Percentiles rank a stretch among this genome's conserved stretches.
These are phyloP conservation scores for Acleris cristana DNA, from an alignment of 2,888 invertebrate genomes.

Conservation along the genomic window DNA sequence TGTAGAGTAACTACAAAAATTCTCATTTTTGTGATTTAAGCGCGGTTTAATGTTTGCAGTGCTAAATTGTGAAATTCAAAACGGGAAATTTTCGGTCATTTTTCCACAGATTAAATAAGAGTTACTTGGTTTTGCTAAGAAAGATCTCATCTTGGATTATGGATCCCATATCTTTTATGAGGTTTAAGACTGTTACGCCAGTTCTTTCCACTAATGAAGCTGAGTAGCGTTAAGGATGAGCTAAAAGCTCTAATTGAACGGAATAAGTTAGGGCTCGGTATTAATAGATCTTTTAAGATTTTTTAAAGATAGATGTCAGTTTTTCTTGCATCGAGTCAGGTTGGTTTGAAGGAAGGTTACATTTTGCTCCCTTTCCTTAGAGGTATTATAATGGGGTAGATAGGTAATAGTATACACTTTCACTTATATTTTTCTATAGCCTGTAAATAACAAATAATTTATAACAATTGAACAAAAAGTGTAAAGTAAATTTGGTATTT, in stretches of 20 bases:
- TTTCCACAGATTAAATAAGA: too few species aligned
- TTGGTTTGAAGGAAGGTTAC: neutral
- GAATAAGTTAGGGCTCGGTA: constrained; percentile 14
- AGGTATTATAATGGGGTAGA: too few species aligned
- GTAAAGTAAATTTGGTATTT: too few species aligned
- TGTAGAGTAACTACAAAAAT: too few species aligned
- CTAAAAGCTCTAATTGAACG: constrained; percentile 24
- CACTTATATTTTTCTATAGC: too few species aligned
- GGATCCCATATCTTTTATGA: neutral
- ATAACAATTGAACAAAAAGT: too few species aligned
- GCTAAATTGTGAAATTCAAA: neutral
- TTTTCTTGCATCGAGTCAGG: neutral
- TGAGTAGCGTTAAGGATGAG: constrained; percentile 23
- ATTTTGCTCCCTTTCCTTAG: too few species aligned
- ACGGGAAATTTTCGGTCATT: neutral
- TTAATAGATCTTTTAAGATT: constrained; percentile 13
- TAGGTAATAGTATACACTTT: too few species aligned
- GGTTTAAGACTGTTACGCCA: constrained; percentile 17
- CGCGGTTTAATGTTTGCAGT: too few species aligned
- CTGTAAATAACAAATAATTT: too few species aligned
- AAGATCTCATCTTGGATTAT: constrained; percentile 12
- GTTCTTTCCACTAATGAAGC: constrained; percentile 27
- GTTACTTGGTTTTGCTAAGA: neutral
- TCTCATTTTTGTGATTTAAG: too few species aligned
- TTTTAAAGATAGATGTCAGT: constrained; percentile 1